phyloP scores from a whole-genome alignment of 2,888 invertebrate genomes.

The Microplitis deprimator region DNA sequence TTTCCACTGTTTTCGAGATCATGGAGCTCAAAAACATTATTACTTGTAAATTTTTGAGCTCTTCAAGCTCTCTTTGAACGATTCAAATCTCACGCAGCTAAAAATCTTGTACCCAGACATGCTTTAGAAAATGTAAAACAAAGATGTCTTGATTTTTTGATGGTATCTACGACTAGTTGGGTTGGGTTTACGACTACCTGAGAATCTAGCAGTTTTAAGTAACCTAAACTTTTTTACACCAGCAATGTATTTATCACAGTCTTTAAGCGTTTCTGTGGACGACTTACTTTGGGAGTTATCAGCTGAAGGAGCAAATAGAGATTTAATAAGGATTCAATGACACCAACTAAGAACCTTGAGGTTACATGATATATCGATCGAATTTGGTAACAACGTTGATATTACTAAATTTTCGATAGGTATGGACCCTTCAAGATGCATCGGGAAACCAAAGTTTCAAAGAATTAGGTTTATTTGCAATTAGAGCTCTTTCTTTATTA shows the following conservation, averaged over 20 bases:
- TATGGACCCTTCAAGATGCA: background rate
- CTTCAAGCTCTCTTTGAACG: conserved; percentile 37
- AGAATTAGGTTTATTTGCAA: conserved; percentile 46
- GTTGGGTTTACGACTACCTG: background rate
- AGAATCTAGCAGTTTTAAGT: too few relatives aligned
- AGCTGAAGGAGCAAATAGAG: conserved; percentile 31
- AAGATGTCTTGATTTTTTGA: conserved; percentile 41
- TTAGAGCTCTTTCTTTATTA: conserved; percentile 48
- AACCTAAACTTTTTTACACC: conserved; percentile 13
- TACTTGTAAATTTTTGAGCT: too few relatives aligned
- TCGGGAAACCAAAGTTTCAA: conserved; percentile 28
- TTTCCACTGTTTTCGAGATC: too few relatives aligned
- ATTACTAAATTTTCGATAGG: conserved; percentile 40
- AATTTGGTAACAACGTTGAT: conserved; percentile 14
- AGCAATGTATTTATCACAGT: conserved; percentile 29
- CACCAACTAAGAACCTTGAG: conserved; percentile 35
- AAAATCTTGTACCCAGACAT: conserved; percentile 30
- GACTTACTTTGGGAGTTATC: conserved; percentile 32
- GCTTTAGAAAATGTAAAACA: conserved; percentile 39
- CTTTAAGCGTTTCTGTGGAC: background rate
- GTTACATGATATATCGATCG: conserved; percentile 36
- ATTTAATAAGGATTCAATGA: conserved; percentile 20
- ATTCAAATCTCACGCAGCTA: conserved; percentile 32
- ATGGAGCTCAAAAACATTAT: too few relatives aligned
- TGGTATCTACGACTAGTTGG: conserved; percentile 37